These are phyloP conservation scores for Cephus pygmeus DNA, from an alignment of 2,888 invertebrate species.

Conservation along the genomic window DNA sequence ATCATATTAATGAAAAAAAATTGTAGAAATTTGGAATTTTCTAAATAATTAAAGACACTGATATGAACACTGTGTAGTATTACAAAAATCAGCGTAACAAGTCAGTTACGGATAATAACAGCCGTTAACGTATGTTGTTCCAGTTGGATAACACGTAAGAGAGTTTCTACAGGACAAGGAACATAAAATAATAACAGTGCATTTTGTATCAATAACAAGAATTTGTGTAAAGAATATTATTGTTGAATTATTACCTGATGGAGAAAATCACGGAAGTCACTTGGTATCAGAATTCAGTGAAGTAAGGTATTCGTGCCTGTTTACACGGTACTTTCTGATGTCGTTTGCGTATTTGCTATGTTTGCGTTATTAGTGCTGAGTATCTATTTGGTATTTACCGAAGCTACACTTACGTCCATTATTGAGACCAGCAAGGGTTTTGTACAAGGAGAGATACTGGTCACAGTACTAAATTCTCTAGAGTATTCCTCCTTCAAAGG, in stretches of 20 bases:
- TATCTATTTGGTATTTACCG: background rate
- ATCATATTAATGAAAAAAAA: too few species aligned
- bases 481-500: constrained; percentile 42
- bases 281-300: background rate
- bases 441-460: constrained; percentile 40
- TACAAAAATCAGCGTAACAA: background rate
- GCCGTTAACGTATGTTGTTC: background rate
- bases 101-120: background rate
- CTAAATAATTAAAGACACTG: background rate
- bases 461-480: constrained; percentile 26
- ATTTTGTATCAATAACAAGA: too few species aligned
- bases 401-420: constrained; percentile 25
- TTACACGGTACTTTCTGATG: background rate
- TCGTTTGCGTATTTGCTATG: background rate
- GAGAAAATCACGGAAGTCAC: background rate
- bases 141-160: background rate
- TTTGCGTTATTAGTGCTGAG: background rate
- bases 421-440: constrained; percentile 39
- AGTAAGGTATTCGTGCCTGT: background rate
- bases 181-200: background rate
- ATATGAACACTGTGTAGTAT: background rate
- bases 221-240: too few species aligned
- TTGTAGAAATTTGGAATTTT: background rate
- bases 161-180: background rate
- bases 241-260: too few species aligned